These are phyloP conservation scores for Hyposoter dolosus DNA, from an alignment of 2,888 invertebrate species.

Conservation along the genomic window DNA sequence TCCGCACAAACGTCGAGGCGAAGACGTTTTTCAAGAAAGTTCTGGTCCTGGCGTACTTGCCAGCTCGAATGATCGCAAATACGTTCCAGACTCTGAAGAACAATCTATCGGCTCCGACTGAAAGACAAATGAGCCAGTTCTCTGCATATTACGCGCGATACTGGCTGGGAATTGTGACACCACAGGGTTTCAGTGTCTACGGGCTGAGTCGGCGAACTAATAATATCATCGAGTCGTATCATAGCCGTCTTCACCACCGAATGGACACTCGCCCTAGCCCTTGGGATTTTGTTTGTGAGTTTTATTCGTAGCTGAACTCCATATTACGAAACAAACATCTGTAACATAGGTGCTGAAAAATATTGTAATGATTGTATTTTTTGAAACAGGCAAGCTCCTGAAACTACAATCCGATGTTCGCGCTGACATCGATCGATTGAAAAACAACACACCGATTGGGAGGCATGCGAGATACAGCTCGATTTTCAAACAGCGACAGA, in stretches of 20 bases:
- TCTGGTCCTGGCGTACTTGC: constrained; percentile 18
- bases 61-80: neutral
- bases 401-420: constrained; percentile 33
- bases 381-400: constrained; percentile 31
- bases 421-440: constrained; percentile 20
- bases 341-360: too few relatives aligned
- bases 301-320: too few relatives aligned
- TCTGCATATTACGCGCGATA: neutral
- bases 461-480: constrained; percentile 42
- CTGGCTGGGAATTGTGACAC: constrained; percentile 18
- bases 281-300: constrained; percentile 26
- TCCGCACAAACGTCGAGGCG: neutral
- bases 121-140: neutral
- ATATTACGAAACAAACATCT: too few relatives aligned
- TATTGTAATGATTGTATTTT: too few relatives aligned
- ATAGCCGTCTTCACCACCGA: neutral
- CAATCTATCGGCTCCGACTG: neutral
- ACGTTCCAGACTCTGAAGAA: neutral
- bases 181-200: constrained; percentile 12
- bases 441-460: constrained; percentile 30
- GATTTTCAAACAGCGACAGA: constrained; percentile 19
- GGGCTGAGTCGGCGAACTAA: neutral
- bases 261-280: constrained; percentile 32
- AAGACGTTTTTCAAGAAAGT: constrained; percentile 10
- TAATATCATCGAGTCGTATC: neutral